Conservation (phyloP, 2,888 invertebrate species). For the Magallana nippona region DNA sequence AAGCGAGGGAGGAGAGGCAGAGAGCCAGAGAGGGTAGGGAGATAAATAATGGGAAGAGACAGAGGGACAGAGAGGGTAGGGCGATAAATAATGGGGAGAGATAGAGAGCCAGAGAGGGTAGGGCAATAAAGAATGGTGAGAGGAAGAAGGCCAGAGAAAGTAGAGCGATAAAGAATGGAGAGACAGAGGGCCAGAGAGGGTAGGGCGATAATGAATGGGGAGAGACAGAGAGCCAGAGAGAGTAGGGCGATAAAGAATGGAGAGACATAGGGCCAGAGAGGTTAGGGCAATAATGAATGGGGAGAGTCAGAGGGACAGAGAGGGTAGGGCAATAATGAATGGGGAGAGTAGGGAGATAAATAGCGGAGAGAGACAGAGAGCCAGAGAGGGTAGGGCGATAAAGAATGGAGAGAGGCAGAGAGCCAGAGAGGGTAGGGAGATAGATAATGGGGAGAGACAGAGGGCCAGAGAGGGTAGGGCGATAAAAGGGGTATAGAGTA, state of each 20-base stretch:
- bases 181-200: no score
- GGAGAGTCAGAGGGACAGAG: background rate
- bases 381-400: background rate
- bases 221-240: no score
- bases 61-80: background rate
- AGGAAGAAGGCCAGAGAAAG: no score
- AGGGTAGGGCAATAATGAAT: background rate
- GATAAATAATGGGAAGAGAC: slow-evolving; percentile 20
- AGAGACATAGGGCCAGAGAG: slow-evolving; percentile 18
- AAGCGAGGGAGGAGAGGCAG: slow-evolving; percentile 60
- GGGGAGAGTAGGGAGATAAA: background rate
- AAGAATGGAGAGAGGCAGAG: background rate
- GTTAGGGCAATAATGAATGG: background rate
- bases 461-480: background rate
- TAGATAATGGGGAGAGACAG: background rate
- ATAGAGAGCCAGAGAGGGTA: slow-evolving; percentile 10
- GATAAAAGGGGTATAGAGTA: no score
- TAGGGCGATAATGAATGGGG: no score
- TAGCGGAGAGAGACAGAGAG: background rate
- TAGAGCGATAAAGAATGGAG: no score
- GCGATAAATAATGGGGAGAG: background rate
- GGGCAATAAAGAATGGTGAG: no score
- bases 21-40: slow-evolving; percentile 62
- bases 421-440: background rate
- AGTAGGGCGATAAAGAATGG: no score